Evolutionary conservation across 2,888 invertebrate species (phyloP).

Genomic region (Cheilosia scutellata): DNA sequence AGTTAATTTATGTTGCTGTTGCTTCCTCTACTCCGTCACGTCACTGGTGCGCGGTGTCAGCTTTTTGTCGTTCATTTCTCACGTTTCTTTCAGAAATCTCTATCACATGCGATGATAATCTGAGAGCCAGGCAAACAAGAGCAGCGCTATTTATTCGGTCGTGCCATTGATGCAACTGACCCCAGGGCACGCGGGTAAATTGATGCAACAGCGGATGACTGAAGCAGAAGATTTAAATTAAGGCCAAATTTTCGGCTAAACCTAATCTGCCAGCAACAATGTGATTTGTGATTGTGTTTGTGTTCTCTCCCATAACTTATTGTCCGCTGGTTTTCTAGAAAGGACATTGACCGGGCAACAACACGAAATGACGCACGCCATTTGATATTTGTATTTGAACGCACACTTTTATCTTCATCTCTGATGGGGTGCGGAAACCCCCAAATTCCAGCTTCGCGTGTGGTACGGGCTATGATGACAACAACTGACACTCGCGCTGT

Average conservation of each 20-base stretch:
- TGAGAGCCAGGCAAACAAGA: background rate
- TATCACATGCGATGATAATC: slow-evolving; percentile 1
- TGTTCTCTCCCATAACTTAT: too few species aligned
- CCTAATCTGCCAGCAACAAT: too few species aligned
- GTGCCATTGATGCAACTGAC: slow-evolving; percentile 42
- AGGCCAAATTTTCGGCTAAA: background rate
- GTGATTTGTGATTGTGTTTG: too few species aligned
- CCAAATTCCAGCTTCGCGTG: background rate
- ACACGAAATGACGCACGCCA: background rate
- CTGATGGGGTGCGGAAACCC: background rate
- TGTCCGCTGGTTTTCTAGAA: too few species aligned
- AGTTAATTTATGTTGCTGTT: slow-evolving; percentile 23
- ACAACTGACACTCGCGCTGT: too few species aligned
- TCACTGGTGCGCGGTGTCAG: too few species aligned
- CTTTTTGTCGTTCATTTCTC: slow-evolving; percentile 21
- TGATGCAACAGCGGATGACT: background rate
- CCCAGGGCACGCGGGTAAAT: background rate
- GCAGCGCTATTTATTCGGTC: background rate
- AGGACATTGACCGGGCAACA: background rate
- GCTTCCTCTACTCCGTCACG: too few species aligned
- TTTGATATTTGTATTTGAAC: too few species aligned
- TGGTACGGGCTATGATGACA: background rate
- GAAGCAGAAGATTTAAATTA: accelerated
- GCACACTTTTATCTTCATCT: background rate
- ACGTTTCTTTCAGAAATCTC: slow-evolving; percentile 44